Conservation (phyloP, 2,797 vertebrate species). For the Microcaecilia unicolor region DNA sequence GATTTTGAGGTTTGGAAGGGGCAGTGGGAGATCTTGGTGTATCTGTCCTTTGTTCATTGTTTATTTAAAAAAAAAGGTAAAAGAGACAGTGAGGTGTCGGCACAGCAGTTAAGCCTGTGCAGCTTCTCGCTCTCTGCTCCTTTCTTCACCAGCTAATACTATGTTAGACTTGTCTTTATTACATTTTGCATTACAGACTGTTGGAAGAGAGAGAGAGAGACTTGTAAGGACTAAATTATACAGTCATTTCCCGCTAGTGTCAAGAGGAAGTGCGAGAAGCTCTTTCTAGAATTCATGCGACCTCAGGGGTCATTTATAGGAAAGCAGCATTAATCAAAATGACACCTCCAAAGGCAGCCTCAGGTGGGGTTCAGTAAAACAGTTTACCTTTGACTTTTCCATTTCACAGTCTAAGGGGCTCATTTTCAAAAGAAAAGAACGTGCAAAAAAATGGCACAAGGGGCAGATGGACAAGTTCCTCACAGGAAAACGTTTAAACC, state of each 20-base stretch:
- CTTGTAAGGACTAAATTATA: constrained; percentile 45
- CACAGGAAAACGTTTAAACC: too few species aligned
- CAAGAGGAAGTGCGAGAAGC: constrained; percentile 18
- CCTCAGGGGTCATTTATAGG: constrained; percentile 53
- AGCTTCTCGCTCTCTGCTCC: not conserved
- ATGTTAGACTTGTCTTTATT: constrained; percentile 45
- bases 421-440: too few species aligned
- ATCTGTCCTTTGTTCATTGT: too few species aligned
- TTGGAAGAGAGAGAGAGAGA: not conserved
- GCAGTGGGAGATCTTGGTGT: too few species aligned
- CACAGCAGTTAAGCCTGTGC: not conserved
- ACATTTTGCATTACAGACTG: constrained; percentile 47
- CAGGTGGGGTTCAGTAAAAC: not conserved
- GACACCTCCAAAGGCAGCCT: constrained; percentile 10
- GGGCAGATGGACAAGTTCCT: too few species aligned
- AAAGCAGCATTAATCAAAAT: constrained; percentile 59
- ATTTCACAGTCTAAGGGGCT: rapidly evolving
- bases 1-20: too few species aligned
- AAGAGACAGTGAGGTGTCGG: not conserved
- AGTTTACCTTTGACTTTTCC: not conserved
- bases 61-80: rapidly evolving
- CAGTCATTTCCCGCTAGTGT: constrained; percentile 22
- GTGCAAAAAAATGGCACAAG: too few species aligned
- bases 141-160: constrained; percentile 30
- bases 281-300: constrained; percentile 48